Evolutionary conservation across 2,113 vertebrate genomes (phyloP), one percentile per base, ranked within the genome.

Genomic region (Dolichallabes microphthalmus): DNA sequence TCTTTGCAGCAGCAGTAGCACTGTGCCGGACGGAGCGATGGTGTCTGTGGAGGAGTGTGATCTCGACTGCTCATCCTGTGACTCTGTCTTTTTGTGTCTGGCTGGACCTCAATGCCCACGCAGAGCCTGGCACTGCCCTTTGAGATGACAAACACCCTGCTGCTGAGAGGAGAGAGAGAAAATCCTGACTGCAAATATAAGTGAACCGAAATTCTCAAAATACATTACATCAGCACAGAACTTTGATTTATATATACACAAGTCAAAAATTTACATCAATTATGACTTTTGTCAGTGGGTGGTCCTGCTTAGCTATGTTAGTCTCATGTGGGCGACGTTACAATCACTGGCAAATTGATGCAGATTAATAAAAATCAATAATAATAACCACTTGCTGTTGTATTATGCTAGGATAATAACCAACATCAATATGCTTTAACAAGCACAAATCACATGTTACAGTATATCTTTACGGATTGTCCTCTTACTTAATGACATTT

Each of bases 51-150:
- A 57, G 75, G 75, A 57, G 50, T 78, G 75, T 2, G 75, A 78
- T 25, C 53, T 57, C 53, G 8, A 57, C n/a, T 57, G n/a, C 27
- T 57, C 75, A 45, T 73, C 11, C 35, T 73, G 69, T 22, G 35
- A 73, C 69, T 73, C 69, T 35, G 69, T 73, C 69, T 73, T 73
- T 73, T 45, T 73, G 69, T 73, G 39, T 73, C 69, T 7, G 69
- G 35, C 35, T 4, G 69, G 69, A 73, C 35, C 35, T 73, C 35
- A 1, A 45, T 45, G 69, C 69, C 69, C 69, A 73, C 69, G 35
- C 71, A 74, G 90, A 89, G 91, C 88, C 92, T 94, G 93, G 93
- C 91, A 91, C 88, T 86, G 86, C 71, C 86, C 64, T 90, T 90
- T 83, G 2, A 58, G 88, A 89, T 86, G 91, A 87, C 90, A 92